Conservation (phyloP, 1,140 invertebrate species). For the Calephelis nemesis region DNA sequence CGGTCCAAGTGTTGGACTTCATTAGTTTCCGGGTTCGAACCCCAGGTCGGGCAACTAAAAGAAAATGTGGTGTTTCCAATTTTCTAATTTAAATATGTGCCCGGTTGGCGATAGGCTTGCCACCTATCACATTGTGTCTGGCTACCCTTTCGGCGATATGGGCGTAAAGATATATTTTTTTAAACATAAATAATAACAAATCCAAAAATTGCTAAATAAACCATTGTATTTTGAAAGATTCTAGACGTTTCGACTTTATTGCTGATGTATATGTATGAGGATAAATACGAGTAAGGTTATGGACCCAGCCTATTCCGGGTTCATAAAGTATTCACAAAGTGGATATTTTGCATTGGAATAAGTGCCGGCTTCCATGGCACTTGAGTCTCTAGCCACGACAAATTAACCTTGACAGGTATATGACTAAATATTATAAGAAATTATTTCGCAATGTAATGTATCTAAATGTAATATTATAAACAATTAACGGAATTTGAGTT, state of each 20-base stretch:
- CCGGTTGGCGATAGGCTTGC: too few species aligned
- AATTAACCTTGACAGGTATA: constrained; percentile 40
- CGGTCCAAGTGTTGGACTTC: too few species aligned
- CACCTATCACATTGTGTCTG: too few species aligned
- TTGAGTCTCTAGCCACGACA: constrained; percentile 36
- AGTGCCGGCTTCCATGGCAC: constrained; percentile 36
- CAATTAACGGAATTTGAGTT: constrained; percentile 33
- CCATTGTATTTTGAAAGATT: too few species aligned
- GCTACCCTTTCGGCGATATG: too few species aligned
- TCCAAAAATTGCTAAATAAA: too few species aligned
- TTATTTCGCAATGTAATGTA: constrained; percentile 25
- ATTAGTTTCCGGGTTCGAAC: too few species aligned
- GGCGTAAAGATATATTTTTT: too few species aligned
- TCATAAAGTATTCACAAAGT: constrained; percentile 22
- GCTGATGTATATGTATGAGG: not conserved
- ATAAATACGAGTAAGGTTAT: constrained; percentile 6
- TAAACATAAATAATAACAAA: too few species aligned
- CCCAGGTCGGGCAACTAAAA: too few species aligned
- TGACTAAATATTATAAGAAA: constrained; percentile 29
- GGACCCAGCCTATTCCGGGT: constrained; percentile 22
- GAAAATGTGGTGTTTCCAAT: too few species aligned
- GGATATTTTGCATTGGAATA: constrained; percentile 19
- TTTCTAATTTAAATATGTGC: too few species aligned
- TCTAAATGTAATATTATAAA: constrained; percentile 26
- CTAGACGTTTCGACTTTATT: not conserved